A percentile compares a stretch with the other conserved stretches of the same genome.
phyloP scores from a whole-genome alignment of 1,140 invertebrate species.

The Polypedilum pembai region DNA sequence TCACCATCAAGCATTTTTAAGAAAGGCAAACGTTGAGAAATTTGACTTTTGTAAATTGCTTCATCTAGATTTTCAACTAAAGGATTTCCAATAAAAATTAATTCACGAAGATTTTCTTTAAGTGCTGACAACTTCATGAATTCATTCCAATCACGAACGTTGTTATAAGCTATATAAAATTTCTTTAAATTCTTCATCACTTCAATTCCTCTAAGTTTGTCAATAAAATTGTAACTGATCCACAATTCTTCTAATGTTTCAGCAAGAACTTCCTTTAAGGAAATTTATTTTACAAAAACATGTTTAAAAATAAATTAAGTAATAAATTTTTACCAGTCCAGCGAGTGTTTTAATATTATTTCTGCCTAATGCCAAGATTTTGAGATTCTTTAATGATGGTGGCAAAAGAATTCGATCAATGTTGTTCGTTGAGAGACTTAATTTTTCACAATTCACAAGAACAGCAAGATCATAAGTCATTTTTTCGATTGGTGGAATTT shows the following conservation, averaged over 20 bases:
- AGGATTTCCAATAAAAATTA: slow-evolving; percentile 77
- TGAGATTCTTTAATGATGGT: slow-evolving; percentile 71
- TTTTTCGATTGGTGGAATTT: slow-evolving; percentile 74
- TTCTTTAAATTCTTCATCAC: slow-evolving; percentile 73
- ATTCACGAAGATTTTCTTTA: slow-evolving; percentile 54
- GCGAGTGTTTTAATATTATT: slow-evolving; percentile 86
- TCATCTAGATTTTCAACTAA: slow-evolving; percentile 67
- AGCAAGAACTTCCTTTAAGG: slow-evolving; percentile 61
- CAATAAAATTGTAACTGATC: slow-evolving; percentile 91
- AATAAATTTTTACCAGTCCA: slow-evolving; percentile 54
- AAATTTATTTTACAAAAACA: neutral
- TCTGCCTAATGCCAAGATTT: slow-evolving; percentile 74
- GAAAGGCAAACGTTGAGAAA: slow-evolving; percentile 62
- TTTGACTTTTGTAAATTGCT: slow-evolving; percentile 62
- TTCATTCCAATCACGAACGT: slow-evolving; percentile 82
- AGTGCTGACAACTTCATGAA: slow-evolving; percentile 60
- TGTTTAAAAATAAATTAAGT: neutral
- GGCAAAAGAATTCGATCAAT: slow-evolving; percentile 82
- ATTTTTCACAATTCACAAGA: slow-evolving; percentile 62
- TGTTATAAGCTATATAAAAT: slow-evolving; percentile 82
- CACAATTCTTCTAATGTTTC: slow-evolving; percentile 86
- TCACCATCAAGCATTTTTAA: slow-evolving; percentile 83
- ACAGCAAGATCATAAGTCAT: slow-evolving; percentile 63
- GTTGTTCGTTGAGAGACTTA: slow-evolving; percentile 85
- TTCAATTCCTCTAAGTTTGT: slow-evolving; percentile 83